A percentile compares a stretch with the other conserved stretches of the same genome.
phyloP scores from a whole-genome alignment of 30 jellyfish, hydroid and myxozoan genomes.

The Aurelia sp. region DNA sequence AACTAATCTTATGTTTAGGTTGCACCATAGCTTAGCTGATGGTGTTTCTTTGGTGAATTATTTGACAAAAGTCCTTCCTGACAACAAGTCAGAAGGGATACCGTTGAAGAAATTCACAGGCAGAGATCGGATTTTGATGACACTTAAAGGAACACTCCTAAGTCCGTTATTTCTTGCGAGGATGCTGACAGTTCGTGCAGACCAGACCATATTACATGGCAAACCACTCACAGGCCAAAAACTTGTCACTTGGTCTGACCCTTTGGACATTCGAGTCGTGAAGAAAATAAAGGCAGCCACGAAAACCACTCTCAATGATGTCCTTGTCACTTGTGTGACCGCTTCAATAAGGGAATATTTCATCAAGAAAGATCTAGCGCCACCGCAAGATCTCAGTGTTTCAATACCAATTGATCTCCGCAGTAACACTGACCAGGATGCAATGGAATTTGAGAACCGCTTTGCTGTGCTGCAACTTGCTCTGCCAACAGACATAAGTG shows the following conservation, averaged over 20 bases:
- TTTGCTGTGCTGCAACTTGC: conserved; percentile 70
- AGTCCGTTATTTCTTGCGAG: conserved; percentile 55
- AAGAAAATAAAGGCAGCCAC: conserved; percentile 64
- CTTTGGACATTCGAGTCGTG: conserved; percentile 58
- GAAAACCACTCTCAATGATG: conserved; percentile 83
- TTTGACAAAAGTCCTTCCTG: conserved; percentile 66
- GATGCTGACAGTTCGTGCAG: conserved; percentile 59
- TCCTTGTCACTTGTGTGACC: conserved; percentile 81
- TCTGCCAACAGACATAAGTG: conserved; percentile 49
- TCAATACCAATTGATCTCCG: conserved; percentile 87
- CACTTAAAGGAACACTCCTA: conserved; percentile 49
- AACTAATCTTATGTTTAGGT: conserved; percentile 73
- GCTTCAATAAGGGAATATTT: conserved; percentile 71
- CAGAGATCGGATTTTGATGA: conserved; percentile 52
- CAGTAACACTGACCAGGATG: conserved; percentile 59
- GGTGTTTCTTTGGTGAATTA: conserved; percentile 76
- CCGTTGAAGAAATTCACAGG: conserved; percentile 67
- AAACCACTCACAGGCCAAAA: conserved; percentile 67
- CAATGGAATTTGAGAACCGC: conserved; percentile 72
- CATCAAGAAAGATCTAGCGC: conserved; percentile 46
- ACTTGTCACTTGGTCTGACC: conserved; percentile 83
- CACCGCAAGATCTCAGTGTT: conserved; percentile 67
- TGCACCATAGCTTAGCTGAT: conserved; percentile 86
- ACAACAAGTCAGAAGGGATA: conserved; percentile 24
- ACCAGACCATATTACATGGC: conserved; percentile 60